Conservation (phyloP, 2,113 vertebrate genomes). For the Chaetura pelagica region DNA sequence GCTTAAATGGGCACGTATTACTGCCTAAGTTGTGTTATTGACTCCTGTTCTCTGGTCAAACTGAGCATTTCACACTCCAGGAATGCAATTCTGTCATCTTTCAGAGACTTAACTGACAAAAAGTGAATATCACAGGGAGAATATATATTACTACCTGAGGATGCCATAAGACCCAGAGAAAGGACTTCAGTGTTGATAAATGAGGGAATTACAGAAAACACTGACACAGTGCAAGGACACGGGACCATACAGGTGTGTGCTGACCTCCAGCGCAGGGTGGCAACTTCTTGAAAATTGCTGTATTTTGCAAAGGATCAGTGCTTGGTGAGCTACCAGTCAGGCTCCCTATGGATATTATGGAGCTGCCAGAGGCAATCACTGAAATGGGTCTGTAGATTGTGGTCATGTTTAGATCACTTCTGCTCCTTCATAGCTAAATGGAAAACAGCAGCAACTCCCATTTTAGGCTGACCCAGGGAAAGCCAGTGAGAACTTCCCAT, state of each 20-base stretch:
- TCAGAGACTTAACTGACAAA: background rate
- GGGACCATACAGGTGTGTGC: background rate
- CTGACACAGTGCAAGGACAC: background rate
- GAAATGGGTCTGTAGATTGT: background rate
- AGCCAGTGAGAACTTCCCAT: background rate
- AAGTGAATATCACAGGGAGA: background rate
- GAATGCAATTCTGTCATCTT: background rate
- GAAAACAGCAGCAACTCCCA: background rate
- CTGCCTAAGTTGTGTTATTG: background rate
- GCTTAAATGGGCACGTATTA: accelerated
- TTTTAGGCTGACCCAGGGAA: background rate
- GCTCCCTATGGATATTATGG: background rate
- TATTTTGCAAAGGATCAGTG: background rate
- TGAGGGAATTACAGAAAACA: background rate
- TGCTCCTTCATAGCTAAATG: background rate
- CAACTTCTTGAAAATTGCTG: background rate
- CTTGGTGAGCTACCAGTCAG: background rate
- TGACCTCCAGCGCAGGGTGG: background rate
- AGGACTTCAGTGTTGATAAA: background rate
- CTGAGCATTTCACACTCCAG: background rate
- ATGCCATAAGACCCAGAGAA: background rate
- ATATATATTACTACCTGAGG: background rate
- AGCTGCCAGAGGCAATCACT: background rate
- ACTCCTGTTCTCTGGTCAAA: background rate
- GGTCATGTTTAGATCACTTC: background rate